phyloP scores from a whole-genome alignment of 2,797 vertebrate genomes.

The Erethizon dorsatum region DNA sequence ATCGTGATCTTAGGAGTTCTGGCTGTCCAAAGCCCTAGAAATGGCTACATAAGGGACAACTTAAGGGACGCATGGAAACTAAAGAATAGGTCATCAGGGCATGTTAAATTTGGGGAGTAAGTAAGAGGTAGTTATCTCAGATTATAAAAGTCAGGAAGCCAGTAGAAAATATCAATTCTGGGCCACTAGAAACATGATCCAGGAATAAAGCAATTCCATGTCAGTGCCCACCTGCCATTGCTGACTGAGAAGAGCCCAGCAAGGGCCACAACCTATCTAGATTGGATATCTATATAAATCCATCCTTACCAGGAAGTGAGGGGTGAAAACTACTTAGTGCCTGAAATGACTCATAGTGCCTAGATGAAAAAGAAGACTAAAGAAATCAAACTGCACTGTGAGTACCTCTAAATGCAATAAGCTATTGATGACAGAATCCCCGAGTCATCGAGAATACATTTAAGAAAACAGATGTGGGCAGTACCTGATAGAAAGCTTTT shows the following conservation, averaged over 20 bases:
- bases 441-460: conserved; percentile 24
- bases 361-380: neutral
- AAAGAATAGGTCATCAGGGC: neutral
- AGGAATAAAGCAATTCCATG: neutral
- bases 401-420: conserved; percentile 59
- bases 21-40: neutral
- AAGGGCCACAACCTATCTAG: neutral
- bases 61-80: neutral
- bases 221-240: neutral
- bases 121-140: neutral
- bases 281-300: neutral
- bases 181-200: neutral
- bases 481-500: conserved; percentile 67
- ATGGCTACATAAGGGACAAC: neutral
- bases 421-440: conserved; percentile 45
- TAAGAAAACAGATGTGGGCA: conserved; percentile 26
- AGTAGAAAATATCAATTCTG: neutral
- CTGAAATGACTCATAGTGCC: conserved; percentile 1
- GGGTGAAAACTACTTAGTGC: neutral
- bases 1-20: neutral
- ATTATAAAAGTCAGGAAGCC: neutral
- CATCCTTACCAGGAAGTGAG: neutral
- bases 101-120: neutral
- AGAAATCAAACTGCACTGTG: neutral
- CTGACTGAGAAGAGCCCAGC: neutral